Evolutionary conservation across 2,888 invertebrate species (phyloP).

Genomic region (Bursaphelenchus okinawaensis): DNA sequence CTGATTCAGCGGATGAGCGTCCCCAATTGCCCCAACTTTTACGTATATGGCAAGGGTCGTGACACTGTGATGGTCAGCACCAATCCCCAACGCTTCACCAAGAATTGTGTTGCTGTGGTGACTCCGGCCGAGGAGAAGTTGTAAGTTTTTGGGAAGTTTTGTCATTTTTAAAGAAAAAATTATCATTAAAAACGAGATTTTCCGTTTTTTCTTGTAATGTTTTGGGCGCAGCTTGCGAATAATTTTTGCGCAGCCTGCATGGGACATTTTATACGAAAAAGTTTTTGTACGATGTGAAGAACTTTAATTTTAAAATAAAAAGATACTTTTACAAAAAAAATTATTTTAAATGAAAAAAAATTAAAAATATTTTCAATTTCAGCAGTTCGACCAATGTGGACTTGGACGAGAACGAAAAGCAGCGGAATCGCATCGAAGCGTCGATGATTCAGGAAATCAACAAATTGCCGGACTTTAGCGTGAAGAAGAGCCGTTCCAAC

Average conservation of each 20-base stretch:
- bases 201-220: not conserved
- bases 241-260: too few species aligned
- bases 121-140: not conserved
- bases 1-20: not conserved
- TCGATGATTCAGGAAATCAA: not conserved
- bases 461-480: not conserved
- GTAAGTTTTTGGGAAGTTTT: not conserved
- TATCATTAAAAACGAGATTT: not conserved
- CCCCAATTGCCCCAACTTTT: not conserved
- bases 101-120: not conserved
- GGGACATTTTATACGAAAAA: too few species aligned
- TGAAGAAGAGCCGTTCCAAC: not conserved
- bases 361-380: not conserved
- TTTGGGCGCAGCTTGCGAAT: not conserved
- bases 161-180: not conserved
- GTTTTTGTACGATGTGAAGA: not conserved
- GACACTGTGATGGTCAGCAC: not conserved
- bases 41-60: not conserved
- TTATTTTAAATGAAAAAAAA: not conserved
- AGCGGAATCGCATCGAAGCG: not conserved
- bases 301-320: not conserved
- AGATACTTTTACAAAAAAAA: not conserved
- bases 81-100: constrained; percentile 5
- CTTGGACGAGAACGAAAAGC: not conserved
- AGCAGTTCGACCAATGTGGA: not conserved